A percentile compares a stretch with the other conserved stretches of the same genome.
Evolutionary conservation across 2,888 invertebrate species (phyloP).

Genomic region (Luperina testacea): DNA sequence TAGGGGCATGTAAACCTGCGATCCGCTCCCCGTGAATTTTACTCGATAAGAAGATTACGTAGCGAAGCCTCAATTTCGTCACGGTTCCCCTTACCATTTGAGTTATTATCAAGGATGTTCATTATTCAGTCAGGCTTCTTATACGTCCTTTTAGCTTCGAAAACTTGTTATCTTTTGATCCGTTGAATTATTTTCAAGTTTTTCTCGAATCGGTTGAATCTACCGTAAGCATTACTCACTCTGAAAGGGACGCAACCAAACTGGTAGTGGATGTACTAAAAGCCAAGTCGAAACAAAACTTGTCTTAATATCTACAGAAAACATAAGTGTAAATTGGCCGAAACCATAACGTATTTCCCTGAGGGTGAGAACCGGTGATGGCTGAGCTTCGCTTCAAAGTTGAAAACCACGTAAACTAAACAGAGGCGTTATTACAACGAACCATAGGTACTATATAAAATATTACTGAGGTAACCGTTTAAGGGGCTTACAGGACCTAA

Average conservation of each 20-base stretch:
- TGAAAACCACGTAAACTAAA: conserved; percentile 32
- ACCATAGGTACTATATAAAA: background rate
- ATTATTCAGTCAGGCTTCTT: conserved; percentile 58
- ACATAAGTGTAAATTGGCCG: conserved; percentile 28
- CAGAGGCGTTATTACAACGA: conserved; percentile 6
- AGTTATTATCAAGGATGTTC: conserved; percentile 52
- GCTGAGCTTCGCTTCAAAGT: background rate
- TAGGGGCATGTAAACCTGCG: conserved; percentile 47
- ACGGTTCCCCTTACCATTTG: conserved; percentile 29
- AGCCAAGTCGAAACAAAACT: conserved; percentile 22
- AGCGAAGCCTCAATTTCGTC: conserved; percentile 49
- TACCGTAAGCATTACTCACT: background rate
- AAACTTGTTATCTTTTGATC: conserved; percentile 28
- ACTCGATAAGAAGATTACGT: conserved; percentile 67
- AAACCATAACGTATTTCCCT: conserved; percentile 43
- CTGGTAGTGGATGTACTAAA: conserved; percentile 8
- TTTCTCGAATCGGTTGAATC: background rate
- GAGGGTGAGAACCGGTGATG: conserved; percentile 1
- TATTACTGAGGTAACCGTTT: conserved; percentile 22
- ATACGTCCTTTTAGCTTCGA: conserved; percentile 28
- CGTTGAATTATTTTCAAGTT: conserved; percentile 38
- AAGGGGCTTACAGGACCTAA: too few species aligned
- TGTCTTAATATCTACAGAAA: conserved; percentile 31
- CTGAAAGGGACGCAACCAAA: background rate
- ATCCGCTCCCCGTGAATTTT: conserved; percentile 41